Percentiles rank a stretch among this genome's conserved stretches.
Conservation (phyloP, 92 coral and sea anemone genomes). For the Umimayanthus kanabou region DNA sequence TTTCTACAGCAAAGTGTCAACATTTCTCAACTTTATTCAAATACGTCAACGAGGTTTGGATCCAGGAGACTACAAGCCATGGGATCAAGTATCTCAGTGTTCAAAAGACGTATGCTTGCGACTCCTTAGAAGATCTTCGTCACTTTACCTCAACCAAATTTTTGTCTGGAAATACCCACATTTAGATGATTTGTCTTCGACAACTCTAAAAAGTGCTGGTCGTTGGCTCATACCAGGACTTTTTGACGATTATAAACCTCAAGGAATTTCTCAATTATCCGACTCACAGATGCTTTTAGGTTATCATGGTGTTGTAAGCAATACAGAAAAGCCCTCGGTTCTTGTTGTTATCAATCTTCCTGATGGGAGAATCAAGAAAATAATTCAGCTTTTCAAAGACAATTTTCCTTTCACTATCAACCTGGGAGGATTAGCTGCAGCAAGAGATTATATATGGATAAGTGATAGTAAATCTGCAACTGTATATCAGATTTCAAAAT, state of each 20-base stretch:
- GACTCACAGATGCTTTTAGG: slow-evolving; percentile 63
- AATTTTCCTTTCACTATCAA: slow-evolving; percentile 49
- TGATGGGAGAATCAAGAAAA: slow-evolving; percentile 46
- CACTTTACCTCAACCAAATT: slow-evolving; percentile 55
- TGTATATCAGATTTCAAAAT: slow-evolving; percentile 53
- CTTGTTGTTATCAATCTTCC: slow-evolving; percentile 62
- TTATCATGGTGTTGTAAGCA: slow-evolving; percentile 74
- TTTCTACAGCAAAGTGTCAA: slow-evolving; percentile 59
- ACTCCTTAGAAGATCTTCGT: slow-evolving; percentile 65
- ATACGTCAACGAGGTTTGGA: slow-evolving; percentile 76
- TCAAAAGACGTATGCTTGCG: slow-evolving; percentile 74
- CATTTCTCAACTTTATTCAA: slow-evolving; percentile 62
- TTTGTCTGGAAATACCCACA: slow-evolving; percentile 89
- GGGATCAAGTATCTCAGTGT: slow-evolving; percentile 70
- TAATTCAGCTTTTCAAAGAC: slow-evolving; percentile 61
- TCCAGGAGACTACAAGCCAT: slow-evolving; percentile 59
- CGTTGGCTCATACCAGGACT: slow-evolving; percentile 81
- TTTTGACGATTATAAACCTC: slow-evolving; percentile 79
- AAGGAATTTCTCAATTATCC: slow-evolving; percentile 68
- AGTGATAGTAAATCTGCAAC: slow-evolving; percentile 42
- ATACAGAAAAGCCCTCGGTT: slow-evolving; percentile 63
- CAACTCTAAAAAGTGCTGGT: slow-evolving; percentile 48
- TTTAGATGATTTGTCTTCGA: slow-evolving; percentile 80
- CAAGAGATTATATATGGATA: slow-evolving; percentile 64
- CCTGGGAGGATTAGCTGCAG: slow-evolving; percentile 72